Evolutionary conservation across 2,113 vertebrate genomes (phyloP).

Genomic region (Alethe diademata): DNA sequence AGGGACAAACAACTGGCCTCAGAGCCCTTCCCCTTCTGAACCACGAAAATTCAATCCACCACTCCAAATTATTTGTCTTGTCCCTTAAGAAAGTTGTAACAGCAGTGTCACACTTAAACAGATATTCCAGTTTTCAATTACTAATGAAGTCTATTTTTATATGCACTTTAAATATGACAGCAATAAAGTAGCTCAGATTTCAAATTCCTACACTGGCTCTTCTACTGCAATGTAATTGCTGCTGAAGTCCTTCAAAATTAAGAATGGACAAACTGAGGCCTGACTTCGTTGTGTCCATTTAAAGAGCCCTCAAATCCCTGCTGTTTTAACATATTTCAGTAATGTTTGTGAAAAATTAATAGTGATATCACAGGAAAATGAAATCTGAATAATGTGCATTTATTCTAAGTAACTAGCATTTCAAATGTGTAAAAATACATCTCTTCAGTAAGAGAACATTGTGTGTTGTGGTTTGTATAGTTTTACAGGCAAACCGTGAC

Average conservation of each 20-base stretch:
- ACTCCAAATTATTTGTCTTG: neutral
- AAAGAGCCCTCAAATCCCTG: neutral
- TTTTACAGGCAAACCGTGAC: neutral
- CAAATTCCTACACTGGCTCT: neutral
- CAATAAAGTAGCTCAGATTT: slow-evolving; percentile 27
- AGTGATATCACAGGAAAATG: neutral
- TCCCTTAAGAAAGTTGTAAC: neutral
- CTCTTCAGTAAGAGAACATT: neutral
- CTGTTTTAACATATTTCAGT: neutral
- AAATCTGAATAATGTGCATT: neutral
- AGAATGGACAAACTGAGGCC: neutral
- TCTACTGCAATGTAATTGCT: neutral
- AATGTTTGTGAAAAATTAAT: neutral
- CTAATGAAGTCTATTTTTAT: slow-evolving; percentile 43
- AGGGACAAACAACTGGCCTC: neutral
- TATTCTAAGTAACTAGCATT: neutral
- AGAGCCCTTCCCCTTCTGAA: neutral
- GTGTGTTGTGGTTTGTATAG: neutral
- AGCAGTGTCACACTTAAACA: neutral
- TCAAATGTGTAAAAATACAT: rapidly evolving
- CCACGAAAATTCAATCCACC: neutral
- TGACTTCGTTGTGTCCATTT: neutral
- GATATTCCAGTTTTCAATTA: slow-evolving; percentile 28
- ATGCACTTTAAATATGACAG: neutral
- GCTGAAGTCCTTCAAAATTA: slow-evolving; percentile 8